Evolutionary conservation across 2,888 invertebrate species (phyloP).

Genomic region (Poecilobothrus nobilitatus): DNA sequence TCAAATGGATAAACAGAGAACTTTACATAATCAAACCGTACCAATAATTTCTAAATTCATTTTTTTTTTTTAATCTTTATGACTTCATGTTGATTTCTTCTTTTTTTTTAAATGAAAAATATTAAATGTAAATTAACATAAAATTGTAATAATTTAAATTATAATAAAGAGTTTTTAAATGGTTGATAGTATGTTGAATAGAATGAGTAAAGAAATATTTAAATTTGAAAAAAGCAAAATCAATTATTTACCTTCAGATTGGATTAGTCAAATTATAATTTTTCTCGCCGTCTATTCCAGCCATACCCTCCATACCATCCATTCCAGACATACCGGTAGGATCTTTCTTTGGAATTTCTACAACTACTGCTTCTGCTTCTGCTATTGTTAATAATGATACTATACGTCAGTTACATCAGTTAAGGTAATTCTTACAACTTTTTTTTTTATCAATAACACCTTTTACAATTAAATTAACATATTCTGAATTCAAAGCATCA

Average conservation of each 20-base stretch:
- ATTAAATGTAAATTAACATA: no score
- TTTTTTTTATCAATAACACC: slow-evolving; percentile 92
- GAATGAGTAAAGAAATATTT: no score
- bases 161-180: no score
- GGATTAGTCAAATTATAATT: no score
- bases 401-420: slow-evolving; percentile 84
- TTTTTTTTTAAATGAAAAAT: not conserved
- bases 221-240: no score
- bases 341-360: slow-evolving; percentile 82
- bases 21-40: not conserved
- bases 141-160: no score
- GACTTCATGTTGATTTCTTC: not conserved
- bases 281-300: slow-evolving; percentile 58
- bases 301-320: slow-evolving; percentile 67
- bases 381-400: slow-evolving; percentile 86
- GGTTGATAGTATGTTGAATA: no score
- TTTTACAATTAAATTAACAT: slow-evolving; percentile 78
- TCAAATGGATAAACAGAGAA: not conserved
- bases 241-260: no score
- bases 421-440: slow-evolving; percentile 80
- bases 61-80: not conserved
- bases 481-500: slow-evolving; percentile 75
- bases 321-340: slow-evolving; percentile 52
- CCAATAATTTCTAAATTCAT: not conserved
- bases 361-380: slow-evolving; percentile 87